phyloP scores from a whole-genome alignment of 2,888 invertebrate genomes.

The Eupithecia centaureata region DNA sequence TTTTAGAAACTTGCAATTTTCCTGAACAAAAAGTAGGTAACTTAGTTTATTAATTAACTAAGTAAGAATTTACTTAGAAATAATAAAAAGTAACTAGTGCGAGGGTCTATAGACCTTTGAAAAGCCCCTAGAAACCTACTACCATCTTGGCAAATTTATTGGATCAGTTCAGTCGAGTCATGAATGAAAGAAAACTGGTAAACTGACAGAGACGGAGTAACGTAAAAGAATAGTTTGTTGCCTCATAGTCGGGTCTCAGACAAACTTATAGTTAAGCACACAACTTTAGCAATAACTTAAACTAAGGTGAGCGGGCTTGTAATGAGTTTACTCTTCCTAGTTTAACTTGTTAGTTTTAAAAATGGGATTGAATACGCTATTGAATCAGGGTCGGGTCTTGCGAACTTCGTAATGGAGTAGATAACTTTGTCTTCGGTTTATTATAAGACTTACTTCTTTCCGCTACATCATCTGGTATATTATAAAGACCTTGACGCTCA shows the following conservation, averaged over 20 bases:
- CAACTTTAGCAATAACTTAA: slow-evolving; percentile 44
- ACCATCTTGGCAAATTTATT: too few species aligned
- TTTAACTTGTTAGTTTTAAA: slow-evolving; percentile 30
- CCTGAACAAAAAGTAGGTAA: too few species aligned
- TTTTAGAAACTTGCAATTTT: too few species aligned
- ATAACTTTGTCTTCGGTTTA: slow-evolving; percentile 7
- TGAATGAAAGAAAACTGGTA: too few species aligned
- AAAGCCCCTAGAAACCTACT: too few species aligned
- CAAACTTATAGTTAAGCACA: slow-evolving; percentile 38
- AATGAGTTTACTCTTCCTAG: slow-evolving; percentile 44
- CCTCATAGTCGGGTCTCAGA: neutral
- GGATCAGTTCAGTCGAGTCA: too few species aligned
- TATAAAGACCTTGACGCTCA: too few species aligned
- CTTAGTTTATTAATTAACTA: too few species aligned
- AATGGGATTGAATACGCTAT: slow-evolving; percentile 24
- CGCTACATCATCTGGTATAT: neutral
- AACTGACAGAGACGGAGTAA: neutral
- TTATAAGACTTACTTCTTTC: neutral
- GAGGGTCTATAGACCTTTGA: too few species aligned
- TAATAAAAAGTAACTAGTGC: too few species aligned
- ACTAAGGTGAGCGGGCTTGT: slow-evolving; percentile 43
- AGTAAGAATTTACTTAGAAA: too few species aligned
- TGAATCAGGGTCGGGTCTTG: slow-evolving; percentile 10
- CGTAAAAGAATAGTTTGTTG: neutral
- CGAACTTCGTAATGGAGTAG: slow-evolving; percentile 4